A percentile compares a stretch with the other conserved stretches of the same genome.
Evolutionary conservation across 2,113 vertebrate genomes (phyloP).

Genomic region (Sinocyclocheilus anshuiensis): DNA sequence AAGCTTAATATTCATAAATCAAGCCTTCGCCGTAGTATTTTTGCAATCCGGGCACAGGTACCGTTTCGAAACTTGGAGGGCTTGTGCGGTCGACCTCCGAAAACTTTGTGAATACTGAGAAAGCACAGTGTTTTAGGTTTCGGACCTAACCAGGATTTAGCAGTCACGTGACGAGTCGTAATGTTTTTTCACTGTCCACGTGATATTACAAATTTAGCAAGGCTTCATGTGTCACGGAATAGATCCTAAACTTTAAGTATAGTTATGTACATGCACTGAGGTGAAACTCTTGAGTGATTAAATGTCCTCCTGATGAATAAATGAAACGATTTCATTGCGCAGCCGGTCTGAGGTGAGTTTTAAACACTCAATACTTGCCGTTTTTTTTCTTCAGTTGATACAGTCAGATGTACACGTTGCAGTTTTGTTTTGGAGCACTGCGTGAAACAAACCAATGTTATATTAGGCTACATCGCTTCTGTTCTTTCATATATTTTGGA

Average conservation of each 20-base stretch:
- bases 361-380: no score
- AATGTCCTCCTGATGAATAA: not conserved
- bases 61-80: not conserved
- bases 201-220: slow-evolving; percentile 6
- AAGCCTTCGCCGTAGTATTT: not conserved
- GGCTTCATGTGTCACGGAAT: not conserved
- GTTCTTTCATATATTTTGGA: no score
- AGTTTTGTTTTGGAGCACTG: slow-evolving; percentile 8
- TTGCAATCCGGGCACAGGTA: not conserved
- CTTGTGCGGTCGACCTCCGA: not conserved
- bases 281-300: not conserved
- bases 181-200: not conserved
- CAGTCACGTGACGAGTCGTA: slow-evolving; percentile 4
- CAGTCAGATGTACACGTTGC: slow-evolving; percentile 6
- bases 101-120: not conserved
- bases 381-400: not conserved
- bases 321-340: not conserved
- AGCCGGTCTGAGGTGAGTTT: slow-evolving; percentile 16
- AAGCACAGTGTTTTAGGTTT: not conserved
- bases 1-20: not conserved
- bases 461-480: not conserved
- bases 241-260: not conserved
- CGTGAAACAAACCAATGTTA: not conserved
- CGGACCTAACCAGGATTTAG: not conserved
- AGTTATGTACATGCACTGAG: not conserved